These are phyloP conservation scores for Scalopus aquaticus DNA, from an alignment of 2,113 vertebrate species.

Conservation along the genomic window DNA sequence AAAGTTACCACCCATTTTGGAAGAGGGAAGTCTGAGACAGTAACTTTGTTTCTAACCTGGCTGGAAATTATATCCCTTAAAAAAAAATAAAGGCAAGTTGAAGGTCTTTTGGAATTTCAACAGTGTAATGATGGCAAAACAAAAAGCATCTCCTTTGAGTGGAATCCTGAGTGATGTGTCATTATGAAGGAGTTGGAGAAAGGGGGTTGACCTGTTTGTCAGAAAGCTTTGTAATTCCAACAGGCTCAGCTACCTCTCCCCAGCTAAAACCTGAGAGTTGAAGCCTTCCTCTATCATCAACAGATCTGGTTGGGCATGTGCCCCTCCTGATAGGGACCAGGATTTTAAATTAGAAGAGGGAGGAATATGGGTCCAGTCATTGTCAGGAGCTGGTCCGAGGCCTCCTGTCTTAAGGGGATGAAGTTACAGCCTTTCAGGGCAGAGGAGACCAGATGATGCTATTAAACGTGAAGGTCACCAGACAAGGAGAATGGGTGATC, in stretches of 20 bases:
- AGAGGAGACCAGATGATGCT: background rate
- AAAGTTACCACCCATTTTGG: background rate
- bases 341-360: background rate
- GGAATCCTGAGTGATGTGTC: background rate
- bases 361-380: background rate
- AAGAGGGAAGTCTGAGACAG: background rate
- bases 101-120: background rate
- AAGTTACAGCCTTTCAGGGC: background rate
- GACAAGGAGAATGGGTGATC: background rate
- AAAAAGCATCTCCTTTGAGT: background rate
- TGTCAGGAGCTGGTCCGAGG: background rate
- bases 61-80: background rate
- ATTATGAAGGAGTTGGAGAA: background rate
- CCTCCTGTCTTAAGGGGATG: background rate
- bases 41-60: background rate
- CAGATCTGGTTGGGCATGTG: background rate
- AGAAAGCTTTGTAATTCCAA: background rate
- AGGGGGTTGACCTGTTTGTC: background rate
- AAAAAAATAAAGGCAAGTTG: background rate
- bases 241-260: background rate
- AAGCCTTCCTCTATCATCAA: background rate
- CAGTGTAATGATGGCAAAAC: background rate
- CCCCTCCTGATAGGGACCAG: background rate
- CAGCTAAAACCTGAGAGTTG: background rate
- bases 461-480: background rate